A percentile compares a stretch with the other conserved stretches of the same genome.
These are phyloP conservation scores for Oreohelix idahoensis DNA, from an alignment of 1,140 invertebrate genomes.

Conservation along the genomic window DNA sequence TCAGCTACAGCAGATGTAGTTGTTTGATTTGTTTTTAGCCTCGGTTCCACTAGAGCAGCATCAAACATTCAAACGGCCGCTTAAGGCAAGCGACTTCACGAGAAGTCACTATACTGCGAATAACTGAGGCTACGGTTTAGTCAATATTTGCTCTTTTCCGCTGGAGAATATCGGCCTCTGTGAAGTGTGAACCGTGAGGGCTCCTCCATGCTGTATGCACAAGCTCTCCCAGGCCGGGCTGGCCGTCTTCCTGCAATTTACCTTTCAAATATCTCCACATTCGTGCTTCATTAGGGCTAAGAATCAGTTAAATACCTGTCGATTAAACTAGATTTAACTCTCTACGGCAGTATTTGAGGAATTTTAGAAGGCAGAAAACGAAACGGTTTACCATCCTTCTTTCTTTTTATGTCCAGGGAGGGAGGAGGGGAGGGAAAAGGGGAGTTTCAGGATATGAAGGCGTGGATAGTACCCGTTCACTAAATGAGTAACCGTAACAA, in stretches of 20 bases:
- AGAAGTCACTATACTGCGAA: not conserved
- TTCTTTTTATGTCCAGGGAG: too few species aligned
- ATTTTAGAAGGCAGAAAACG: not conserved
- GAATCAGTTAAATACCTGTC: conserved; percentile 35
- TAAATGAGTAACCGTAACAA: too few species aligned
- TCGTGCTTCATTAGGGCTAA: conserved; percentile 8
- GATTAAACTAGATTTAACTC: conserved; percentile 29
- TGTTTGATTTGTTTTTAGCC: too few species aligned
- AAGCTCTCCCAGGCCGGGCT: not conserved
- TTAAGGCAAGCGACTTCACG: too few species aligned
- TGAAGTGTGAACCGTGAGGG: conserved; percentile 35
- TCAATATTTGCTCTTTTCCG: conserved; percentile 34
- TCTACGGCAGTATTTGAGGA: not conserved
- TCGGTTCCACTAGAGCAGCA: too few species aligned
- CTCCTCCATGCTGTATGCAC: not conserved
- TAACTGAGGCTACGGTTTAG: conserved; percentile 11
- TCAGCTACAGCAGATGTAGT: too few species aligned
- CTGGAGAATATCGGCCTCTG: conserved; percentile 1
- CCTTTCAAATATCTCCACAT: conserved; percentile 17
- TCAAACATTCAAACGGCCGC: too few species aligned
- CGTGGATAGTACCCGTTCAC: too few species aligned
- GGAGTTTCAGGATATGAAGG: too few species aligned
- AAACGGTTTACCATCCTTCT: too few species aligned
- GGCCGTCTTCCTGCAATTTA: not conserved
- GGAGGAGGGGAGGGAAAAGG: too few species aligned